Conservation (phyloP, 1,140 invertebrate species). For the Triops longicaudatus region DNA sequence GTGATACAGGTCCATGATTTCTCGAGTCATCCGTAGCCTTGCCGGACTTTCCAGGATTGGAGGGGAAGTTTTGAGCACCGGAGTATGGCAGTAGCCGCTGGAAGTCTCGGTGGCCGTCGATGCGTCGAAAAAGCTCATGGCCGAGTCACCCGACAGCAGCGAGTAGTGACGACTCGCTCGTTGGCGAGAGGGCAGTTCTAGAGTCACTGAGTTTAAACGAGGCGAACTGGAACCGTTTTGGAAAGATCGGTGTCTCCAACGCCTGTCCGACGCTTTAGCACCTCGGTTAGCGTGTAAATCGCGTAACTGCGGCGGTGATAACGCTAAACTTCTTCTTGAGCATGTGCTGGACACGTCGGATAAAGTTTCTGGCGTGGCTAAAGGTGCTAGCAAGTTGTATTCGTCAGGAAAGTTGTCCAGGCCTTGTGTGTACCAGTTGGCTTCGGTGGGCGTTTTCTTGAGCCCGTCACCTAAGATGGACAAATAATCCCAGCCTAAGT, state of each 20-base stretch:
- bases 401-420: constrained; percentile 48
- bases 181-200: constrained; percentile 22
- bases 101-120: constrained; percentile 18
- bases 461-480: constrained; percentile 13
- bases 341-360: constrained; percentile 60
- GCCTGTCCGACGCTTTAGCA: constrained; percentile 26
- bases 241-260: constrained; percentile 28
- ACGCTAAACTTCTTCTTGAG: constrained; percentile 35
- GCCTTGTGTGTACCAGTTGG: constrained; percentile 26
- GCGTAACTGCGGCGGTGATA: constrained; percentile 29
- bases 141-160: constrained; percentile 32
- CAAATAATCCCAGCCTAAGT: constrained; percentile 29
- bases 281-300: constrained; percentile 26
- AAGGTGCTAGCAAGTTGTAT: constrained; percentile 56
- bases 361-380: constrained; percentile 75
- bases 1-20: constrained; percentile 26
- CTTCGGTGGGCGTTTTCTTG: constrained; percentile 5
- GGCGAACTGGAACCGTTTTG: constrained; percentile 32
- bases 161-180: constrained; percentile 29
- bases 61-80: constrained; percentile 16
- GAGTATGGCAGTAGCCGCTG: constrained; percentile 24
- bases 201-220: constrained; percentile 27
- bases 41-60: neutral
- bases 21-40: constrained; percentile 18
- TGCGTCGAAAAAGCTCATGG: neutral